A percentile compares a stretch with the other conserved stretches of the same genome.
Conservation (phyloP, 2,797 vertebrate species). For the Pangasius djambal region DNA sequence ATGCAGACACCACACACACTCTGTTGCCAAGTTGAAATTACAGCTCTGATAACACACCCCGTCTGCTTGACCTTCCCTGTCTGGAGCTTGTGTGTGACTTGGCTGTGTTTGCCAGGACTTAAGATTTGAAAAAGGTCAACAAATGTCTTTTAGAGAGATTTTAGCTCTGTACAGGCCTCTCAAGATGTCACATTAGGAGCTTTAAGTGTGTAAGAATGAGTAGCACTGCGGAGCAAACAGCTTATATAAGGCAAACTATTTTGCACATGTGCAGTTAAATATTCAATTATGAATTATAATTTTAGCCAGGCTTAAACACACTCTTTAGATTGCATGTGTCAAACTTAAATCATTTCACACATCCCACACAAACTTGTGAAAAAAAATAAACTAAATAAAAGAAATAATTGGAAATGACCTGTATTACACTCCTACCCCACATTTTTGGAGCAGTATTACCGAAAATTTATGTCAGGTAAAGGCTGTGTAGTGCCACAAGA, state of each 20-base stretch:
- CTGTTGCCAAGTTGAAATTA: constrained; percentile 3
- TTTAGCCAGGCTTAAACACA: neutral
- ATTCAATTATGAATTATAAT: neutral
- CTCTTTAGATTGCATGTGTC: neutral
- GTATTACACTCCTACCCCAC: too few species aligned
- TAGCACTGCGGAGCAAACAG: neutral
- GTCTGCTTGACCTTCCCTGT: constrained; percentile 41
- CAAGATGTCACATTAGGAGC: neutral
- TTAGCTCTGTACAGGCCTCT: neutral
- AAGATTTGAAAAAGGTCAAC: constrained; percentile 27
- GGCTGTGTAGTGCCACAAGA: neutral
- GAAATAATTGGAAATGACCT: neutral
- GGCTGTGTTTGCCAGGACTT: constrained; percentile 16
- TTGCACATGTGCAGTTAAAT: neutral
- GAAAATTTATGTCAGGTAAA: neutral
- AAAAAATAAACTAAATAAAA: too few species aligned
- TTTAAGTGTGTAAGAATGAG: neutral
- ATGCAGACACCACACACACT: neutral
- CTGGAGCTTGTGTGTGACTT: constrained; percentile 36
- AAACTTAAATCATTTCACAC: neutral
- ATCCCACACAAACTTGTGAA: neutral
- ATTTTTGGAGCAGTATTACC: neutral
- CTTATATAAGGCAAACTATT: too few species aligned
- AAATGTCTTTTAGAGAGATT: constrained; percentile 14
- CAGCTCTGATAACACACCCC: constrained; percentile 21